Percentiles rank a stretch among this genome's conserved stretches.
Evolutionary conservation across 2,888 invertebrate species (phyloP).

Genomic region (Drosophila histrio): DNA sequence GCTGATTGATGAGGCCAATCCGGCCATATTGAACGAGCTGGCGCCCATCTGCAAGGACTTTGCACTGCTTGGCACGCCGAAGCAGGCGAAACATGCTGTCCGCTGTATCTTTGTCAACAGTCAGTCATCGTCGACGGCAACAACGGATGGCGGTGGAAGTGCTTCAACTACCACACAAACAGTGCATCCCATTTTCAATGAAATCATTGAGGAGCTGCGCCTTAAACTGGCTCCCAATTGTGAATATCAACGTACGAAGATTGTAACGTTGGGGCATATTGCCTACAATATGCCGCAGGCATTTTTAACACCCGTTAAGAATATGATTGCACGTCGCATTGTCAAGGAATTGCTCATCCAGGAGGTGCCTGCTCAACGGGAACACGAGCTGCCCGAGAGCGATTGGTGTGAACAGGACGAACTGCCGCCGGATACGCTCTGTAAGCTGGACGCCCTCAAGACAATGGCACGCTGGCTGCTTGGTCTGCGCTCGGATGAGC

Average conservation of each 20-base stretch:
- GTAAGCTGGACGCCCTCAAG: slow-evolving; percentile 97
- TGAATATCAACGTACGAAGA: slow-evolving; percentile 94
- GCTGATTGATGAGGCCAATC: slow-evolving; percentile 89
- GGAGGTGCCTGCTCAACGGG: slow-evolving; percentile 87
- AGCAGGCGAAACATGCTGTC: slow-evolving; percentile 98
- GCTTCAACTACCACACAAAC: slow-evolving; percentile 70
- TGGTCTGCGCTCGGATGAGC: slow-evolving; percentile 93
- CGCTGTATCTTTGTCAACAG: slow-evolving; percentile 95
- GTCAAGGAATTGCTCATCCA: slow-evolving; percentile 97
- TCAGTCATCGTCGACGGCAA: slow-evolving; percentile 58
- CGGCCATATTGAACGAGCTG: slow-evolving; percentile 90
- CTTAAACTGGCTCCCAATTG: slow-evolving; percentile 90
- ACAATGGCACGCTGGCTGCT: slow-evolving; percentile 98
- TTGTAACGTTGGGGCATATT: slow-evolving; percentile 97
- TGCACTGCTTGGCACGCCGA: slow-evolving; percentile 94
- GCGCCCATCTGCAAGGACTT: slow-evolving; percentile 94
- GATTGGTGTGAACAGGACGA: slow-evolving; percentile 94
- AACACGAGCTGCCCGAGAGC: slow-evolving; percentile 74
- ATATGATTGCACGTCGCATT: slow-evolving; percentile 96
- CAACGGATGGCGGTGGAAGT: slow-evolving; percentile 58
- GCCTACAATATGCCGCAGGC: slow-evolving; percentile 95
- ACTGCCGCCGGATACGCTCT: slow-evolving; percentile 94
- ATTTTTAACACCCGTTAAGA: slow-evolving; percentile 95
- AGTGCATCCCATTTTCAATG: slow-evolving; percentile 90
- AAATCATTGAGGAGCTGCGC: slow-evolving; percentile 92